These are phyloP conservation scores for Haemorhous mexicanus DNA, from an alignment of 2,113 vertebrate species.

Conservation along the genomic window DNA sequence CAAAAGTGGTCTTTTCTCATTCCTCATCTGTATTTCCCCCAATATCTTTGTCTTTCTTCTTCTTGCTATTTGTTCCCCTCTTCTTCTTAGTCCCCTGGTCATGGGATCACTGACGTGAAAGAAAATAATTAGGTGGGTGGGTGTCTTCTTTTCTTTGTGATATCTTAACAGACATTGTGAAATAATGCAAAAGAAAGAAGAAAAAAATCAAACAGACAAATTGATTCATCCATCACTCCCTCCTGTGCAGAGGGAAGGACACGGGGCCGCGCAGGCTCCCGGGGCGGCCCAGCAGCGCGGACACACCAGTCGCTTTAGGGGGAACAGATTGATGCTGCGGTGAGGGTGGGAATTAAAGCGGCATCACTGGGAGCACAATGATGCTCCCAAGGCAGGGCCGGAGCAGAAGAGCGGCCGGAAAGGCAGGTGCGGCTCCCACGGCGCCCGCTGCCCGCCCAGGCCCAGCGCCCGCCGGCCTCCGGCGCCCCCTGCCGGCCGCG, in stretches of 20 bases:
- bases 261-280: accelerated
- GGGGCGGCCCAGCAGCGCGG: background rate
- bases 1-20: background rate
- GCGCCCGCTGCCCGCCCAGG: background rate
- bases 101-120: background rate
- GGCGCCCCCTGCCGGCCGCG: background rate
- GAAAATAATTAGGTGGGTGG: background rate
- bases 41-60: background rate
- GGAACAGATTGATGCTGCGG: background rate
- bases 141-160: background rate
- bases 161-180: background rate
- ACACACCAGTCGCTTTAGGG: background rate
- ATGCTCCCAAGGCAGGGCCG: background rate
- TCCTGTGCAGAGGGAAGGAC: background rate
- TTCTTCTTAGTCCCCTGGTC: background rate
- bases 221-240: background rate
- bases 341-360: background rate
- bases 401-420: too few species aligned
- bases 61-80: background rate
- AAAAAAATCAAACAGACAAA: background rate
- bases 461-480: background rate
- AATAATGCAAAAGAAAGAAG: background rate
- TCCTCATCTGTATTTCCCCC: accelerated
- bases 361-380: accelerated
- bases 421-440: background rate